Conservation (phyloP, 1,140 invertebrate genomes). For the Ostrea edulis region DNA sequence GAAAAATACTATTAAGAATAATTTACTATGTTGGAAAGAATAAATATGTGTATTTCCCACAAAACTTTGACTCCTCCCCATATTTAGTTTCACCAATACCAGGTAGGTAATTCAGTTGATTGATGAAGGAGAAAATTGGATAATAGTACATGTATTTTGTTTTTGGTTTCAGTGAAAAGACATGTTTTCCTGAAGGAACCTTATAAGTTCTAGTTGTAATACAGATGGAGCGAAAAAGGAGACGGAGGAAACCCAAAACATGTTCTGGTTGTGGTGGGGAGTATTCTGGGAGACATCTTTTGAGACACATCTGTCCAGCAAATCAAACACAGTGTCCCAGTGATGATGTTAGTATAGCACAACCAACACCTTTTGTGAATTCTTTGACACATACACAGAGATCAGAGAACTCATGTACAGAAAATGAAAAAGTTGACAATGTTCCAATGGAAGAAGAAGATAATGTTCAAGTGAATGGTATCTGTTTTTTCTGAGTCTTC, state of each 20-base stretch:
- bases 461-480: constrained; percentile 9
- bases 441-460: background rate
- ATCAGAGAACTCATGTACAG: background rate
- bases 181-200: constrained; percentile 20
- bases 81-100: no score
- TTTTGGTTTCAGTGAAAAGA: constrained; percentile 25
- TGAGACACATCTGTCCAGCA: constrained; percentile 10
- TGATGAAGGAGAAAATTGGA: background rate
- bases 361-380: background rate
- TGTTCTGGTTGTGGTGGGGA: constrained; percentile 22
- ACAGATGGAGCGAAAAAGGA: background rate
- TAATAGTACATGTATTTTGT: background rate
- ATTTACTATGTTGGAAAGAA: no score
- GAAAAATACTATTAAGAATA: no score
- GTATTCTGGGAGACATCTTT: constrained; percentile 20
- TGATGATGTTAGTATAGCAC: background rate
- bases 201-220: background rate
- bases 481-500: constrained; percentile 26
- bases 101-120: background rate
- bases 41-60: no score
- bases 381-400: constrained; percentile 3
- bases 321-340: constrained; percentile 2
- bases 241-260: background rate
- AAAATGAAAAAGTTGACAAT: background rate
- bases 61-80: no score